Base-by-base conservation (phyloP, 1,140 invertebrate genomes). In the Macrosteles quadrilineatus region DNA sequence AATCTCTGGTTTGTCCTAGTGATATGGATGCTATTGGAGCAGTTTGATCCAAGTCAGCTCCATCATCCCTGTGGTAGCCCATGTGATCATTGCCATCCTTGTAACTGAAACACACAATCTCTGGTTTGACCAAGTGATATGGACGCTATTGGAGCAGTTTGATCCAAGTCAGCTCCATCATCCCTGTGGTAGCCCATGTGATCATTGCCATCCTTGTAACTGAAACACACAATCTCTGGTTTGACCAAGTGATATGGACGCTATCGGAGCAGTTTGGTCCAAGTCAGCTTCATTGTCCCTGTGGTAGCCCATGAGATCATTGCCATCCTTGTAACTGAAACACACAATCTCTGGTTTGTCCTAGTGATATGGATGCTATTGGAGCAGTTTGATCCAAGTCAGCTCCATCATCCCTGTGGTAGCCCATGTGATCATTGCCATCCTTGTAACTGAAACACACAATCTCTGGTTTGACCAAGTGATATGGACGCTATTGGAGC, bases 171-270 rank as follows among this genome's bases (percentile, higher is more conserved):
- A 53, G 83, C 82, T 79, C 91, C 90, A 76, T 90, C 86, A 77
- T 91, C 90, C 75, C 85, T 83, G 75, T 91, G 90, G 77, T 90
- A 88, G 2, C 89, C 88, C 76, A 91, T 91, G 71, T 90, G 84
- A 77, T 91, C 89, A 45, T 76, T 77, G 3, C 89, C 90, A 82
- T 90, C 84, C 74, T 85, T 83, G 74, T 91, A 91, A 74, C 90
- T 91, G 70, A 2, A 77, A 73, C 57, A 74, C 29, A 74, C 72
- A 55, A 73, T 36, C 32, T 36, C n/a, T n/a, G n/a, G n/a, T n/a
- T n/a, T n/a, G n/a, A n/a, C n/a, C n/a, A n/a, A n/a, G n/a, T n/a
- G n/a, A n/a, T n/a, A n/a, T n/a, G n/a, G n/a, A n/a, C n/a, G n/a
- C n/a, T 69, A 91, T 91, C 0, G 90, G 88, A 40, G 81, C 79